Evolutionary conservation across 2,888 invertebrate genomes (phyloP).

Genomic region (Leptopilina drosophilae): DNA sequence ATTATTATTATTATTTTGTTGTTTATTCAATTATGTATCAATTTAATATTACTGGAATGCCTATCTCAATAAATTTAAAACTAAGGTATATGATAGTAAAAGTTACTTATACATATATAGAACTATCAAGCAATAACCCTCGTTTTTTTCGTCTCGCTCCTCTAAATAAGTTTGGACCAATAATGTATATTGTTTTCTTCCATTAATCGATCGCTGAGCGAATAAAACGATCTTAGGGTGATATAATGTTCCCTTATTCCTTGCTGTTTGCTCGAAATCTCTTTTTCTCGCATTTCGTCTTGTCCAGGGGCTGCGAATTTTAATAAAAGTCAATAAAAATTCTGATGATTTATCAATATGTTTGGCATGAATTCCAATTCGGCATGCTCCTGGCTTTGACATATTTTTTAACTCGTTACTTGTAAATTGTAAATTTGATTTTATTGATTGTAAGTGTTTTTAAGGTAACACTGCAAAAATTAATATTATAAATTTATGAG

Average conservation of each 20-base stretch:
- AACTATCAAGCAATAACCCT: slow-evolving; percentile 45
- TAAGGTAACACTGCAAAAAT: not conserved
- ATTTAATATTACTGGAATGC: slow-evolving; percentile 66
- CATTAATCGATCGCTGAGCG: slow-evolving; percentile 23
- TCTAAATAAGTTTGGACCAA: slow-evolving; percentile 41
- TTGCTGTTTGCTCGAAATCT: slow-evolving; percentile 37
- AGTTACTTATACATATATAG: slow-evolving; percentile 30
- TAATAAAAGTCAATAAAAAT: slow-evolving; percentile 8
- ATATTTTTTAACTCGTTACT: slow-evolving; percentile 13
- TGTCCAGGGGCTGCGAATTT: slow-evolving; percentile 3
- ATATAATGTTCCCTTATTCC: slow-evolving; percentile 32
- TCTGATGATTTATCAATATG: slow-evolving; percentile 8
- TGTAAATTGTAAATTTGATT: slow-evolving; percentile 19
- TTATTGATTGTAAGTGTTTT: slow-evolving; percentile 5
- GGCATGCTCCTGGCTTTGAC: not conserved
- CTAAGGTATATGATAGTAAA: slow-evolving; percentile 42
- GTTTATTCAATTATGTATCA: slow-evolving; percentile 57
- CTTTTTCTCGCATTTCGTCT: slow-evolving; percentile 21
- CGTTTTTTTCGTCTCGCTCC: slow-evolving; percentile 2
- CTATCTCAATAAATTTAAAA: slow-evolving; percentile 58
- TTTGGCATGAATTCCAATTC: slow-evolving; percentile 11
- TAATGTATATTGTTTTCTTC: slow-evolving; percentile 10
- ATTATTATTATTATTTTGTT: slow-evolving; percentile 25
- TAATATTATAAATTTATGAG: too few species aligned
- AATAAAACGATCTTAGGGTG: slow-evolving; percentile 31